Base-by-base conservation (phyloP, 2,113 vertebrate genomes). In the Leiothrix lutea region DNA sequence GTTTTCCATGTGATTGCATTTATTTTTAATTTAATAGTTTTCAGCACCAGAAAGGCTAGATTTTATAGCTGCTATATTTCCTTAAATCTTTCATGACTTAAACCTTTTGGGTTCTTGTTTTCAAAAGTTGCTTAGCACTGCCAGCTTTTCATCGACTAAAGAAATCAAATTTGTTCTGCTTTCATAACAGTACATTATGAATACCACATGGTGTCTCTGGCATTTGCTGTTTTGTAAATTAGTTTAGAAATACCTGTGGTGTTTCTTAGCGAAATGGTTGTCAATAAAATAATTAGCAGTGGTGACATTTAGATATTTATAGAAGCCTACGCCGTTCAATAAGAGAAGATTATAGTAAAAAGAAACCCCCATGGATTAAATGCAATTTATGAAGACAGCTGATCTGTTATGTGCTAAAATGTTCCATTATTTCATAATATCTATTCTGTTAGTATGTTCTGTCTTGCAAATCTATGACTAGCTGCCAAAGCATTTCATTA, bases 401-500 rank as follows among this genome's bases (percentile, higher is more conserved):
- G 42, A 91, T 88, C 33, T 75, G n/a, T 85, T 86, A 71, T 33
- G 20, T 58, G 23, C 44, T 80, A 71, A 85, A 94, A 81, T n/a
- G 28, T 54, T 44, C 33, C 5, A 29, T 72, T 71, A 86, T 88
- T 94, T 94, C 31, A 47, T 36, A 74, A 69, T 38, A 26, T 35
- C 33, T 86, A 24, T 65, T 87, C n/a, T 88, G 4, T 23, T 58
- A 58, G 74, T 65, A 54, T 8, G 6, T 72, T 80, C 89, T 93
- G 29, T 82, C 10, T 72, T 88, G 22, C 51, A 88, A 90, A 89
- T 91, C 94, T 74, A 58, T 93, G 83, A 95, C 50, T 65, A 88
- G 28, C 60, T 94, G 81, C 82, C 81, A 96, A 88, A 94, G 89
- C 75, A 57, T 94, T 96, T 93, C 47, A 93, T 82, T 88, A 88